phyloP scores from a whole-genome alignment of 2,888 invertebrate genomes.

The Eristalis pertinax region DNA sequence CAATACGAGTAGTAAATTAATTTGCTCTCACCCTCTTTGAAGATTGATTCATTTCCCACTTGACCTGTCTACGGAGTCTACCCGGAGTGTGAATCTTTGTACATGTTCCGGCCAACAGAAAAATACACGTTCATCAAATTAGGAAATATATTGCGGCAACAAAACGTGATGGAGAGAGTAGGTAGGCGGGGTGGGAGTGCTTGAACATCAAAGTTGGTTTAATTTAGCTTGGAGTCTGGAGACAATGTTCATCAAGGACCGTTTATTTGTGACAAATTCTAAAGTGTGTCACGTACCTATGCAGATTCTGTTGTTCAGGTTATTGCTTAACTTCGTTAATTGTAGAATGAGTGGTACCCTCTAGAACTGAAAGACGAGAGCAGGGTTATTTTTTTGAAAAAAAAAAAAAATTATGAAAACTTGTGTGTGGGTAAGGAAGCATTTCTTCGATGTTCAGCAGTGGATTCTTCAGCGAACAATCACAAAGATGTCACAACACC shows the following conservation, averaged over 20 bases:
- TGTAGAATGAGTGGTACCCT: no score
- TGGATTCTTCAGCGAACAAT: no score
- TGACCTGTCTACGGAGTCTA: background rate
- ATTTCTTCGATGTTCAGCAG: no score
- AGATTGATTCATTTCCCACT: conserved; percentile 53
- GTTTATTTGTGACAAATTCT: background rate
- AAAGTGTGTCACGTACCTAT: no score
- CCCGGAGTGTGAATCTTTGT: background rate
- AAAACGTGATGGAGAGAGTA: background rate
- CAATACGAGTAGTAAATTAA: conserved; percentile 31
- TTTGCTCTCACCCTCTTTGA: conserved; percentile 38
- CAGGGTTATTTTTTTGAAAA: no score
- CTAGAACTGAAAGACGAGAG: no score
- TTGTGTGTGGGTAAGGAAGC: no score
- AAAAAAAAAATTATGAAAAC: no score
- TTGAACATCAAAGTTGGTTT: background rate
- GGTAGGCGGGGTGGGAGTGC: background rate
- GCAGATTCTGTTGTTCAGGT: no score
- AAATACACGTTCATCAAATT: background rate
- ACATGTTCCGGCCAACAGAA: background rate
- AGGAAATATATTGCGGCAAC: background rate
- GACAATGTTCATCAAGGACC: background rate
- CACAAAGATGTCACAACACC: no score
- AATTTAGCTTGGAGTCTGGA: background rate
- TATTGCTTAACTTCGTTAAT: no score